phyloP scores from a whole-genome alignment of 2,113 vertebrate species.

The Nicator chloris region DNA sequence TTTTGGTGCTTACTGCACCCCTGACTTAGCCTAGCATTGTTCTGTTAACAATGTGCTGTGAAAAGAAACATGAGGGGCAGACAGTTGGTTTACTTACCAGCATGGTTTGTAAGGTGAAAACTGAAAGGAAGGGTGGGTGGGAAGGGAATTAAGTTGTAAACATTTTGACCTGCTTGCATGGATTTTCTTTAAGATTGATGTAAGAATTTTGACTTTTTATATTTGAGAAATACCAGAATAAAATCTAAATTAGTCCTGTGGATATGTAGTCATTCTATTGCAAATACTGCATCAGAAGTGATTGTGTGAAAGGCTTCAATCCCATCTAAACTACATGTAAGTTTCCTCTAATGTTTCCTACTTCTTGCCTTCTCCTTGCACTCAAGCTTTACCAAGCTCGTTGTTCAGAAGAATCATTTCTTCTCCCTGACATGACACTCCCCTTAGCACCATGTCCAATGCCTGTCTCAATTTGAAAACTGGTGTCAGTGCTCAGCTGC shows the following conservation, averaged over 20 bases:
- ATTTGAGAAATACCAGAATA: conserved; percentile 75
- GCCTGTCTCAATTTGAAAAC: neutral
- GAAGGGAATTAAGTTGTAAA: conserved; percentile 56
- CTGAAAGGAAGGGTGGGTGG: neutral
- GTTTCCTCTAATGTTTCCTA: neutral
- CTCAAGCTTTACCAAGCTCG: rapidly evolving
- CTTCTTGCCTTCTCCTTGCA: neutral
- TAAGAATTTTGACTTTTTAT: conserved; percentile 82
- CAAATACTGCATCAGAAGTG: neutral
- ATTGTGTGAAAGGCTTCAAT: neutral
- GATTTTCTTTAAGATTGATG: conserved; percentile 71
- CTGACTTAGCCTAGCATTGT: neutral
- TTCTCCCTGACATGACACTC: neutral
- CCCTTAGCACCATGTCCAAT: rapidly evolving
- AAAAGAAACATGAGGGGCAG: neutral
- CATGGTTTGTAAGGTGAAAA: conserved; percentile 34
- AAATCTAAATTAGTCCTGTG: conserved; percentile 64
- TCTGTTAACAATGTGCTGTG: conserved; percentile 17
- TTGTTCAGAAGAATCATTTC: neutral
- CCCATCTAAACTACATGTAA: rapidly evolving
- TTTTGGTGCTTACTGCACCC: conserved; percentile 39
- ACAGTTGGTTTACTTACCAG: conserved; percentile 24
- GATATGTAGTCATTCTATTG: neutral
- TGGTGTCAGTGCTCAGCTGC: neutral
- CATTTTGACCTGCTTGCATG: conserved; percentile 74